phyloP scores from a whole-genome alignment of 2,113 vertebrate species.

The Hydropotes inermis region DNA sequence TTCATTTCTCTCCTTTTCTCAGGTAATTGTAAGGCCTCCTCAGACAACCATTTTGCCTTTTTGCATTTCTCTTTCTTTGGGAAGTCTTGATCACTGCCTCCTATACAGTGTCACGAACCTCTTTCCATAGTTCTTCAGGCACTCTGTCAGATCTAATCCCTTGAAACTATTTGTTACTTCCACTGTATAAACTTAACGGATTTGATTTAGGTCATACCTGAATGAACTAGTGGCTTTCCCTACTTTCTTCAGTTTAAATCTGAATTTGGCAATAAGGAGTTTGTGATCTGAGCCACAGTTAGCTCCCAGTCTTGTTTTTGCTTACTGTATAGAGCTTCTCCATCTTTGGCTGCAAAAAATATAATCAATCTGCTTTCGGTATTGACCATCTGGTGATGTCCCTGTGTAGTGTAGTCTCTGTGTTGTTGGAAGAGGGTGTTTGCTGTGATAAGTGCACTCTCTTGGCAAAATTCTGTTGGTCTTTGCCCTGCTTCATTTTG shows the following conservation, averaged over 20 bases:
- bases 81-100: not conserved
- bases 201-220: not conserved
- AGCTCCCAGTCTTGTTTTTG: not conserved
- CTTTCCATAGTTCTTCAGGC: not conserved
- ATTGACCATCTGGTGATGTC: not conserved
- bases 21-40: not conserved
- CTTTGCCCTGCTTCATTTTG: not conserved
- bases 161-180: not conserved
- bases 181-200: fast-evolving
- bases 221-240: not conserved
- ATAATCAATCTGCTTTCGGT: not conserved
- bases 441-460: not conserved
- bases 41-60: not conserved
- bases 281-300: not conserved
- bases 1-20: not conserved
- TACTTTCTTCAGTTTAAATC: not conserved
- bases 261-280: not conserved
- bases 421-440: not conserved
- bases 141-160: not conserved
- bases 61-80: not conserved
- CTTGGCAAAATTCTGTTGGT: not conserved
- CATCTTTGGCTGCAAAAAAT: not conserved
- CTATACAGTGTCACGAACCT: not conserved
- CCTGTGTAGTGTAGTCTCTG: not conserved
- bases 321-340: not conserved